Evolutionary conservation across 2,797 vertebrate species (phyloP).

Genomic region (Cirrhinus mrigala): DNA sequence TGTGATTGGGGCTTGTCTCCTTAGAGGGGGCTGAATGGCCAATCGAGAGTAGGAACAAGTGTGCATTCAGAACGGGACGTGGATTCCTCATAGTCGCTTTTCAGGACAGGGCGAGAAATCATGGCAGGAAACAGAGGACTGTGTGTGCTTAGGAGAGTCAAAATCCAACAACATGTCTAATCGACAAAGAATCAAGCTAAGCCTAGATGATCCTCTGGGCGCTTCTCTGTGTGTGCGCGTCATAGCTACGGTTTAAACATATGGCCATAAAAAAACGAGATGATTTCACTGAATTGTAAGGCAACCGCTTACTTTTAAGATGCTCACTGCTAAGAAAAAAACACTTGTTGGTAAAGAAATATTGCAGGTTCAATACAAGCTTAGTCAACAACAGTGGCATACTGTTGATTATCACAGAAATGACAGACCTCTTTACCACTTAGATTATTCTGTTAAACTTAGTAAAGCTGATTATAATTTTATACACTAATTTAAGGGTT

Average conservation of each 20-base stretch:
- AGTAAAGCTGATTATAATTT: background rate
- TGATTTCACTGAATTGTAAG: background rate
- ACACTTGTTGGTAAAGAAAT: background rate
- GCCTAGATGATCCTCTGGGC: slow-evolving; percentile 43
- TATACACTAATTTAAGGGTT: background rate
- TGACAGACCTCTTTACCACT: background rate
- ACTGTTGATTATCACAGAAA: background rate
- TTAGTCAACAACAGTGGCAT: background rate
- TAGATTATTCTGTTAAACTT: background rate
- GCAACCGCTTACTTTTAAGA: slow-evolving; percentile 5
- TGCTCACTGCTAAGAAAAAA: too few species aligned
- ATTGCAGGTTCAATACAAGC: background rate
- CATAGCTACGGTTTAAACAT: slow-evolving; percentile 31
- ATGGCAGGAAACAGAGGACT: slow-evolving; percentile 57
- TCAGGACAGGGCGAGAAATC: slow-evolving; percentile 68
- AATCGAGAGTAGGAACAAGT: slow-evolving; percentile 86
- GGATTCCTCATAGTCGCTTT: slow-evolving; percentile 79
- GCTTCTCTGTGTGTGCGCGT: slow-evolving; percentile 26
- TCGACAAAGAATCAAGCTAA: slow-evolving; percentile 54
- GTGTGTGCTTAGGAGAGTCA: slow-evolving; percentile 56
- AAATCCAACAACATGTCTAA: slow-evolving; percentile 60
- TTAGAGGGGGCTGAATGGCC: slow-evolving; percentile 85
- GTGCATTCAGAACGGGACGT: slow-evolving; percentile 80
- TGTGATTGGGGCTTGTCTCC: slow-evolving; percentile 88
- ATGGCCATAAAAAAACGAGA: slow-evolving; percentile 27